Base-by-base conservation (phyloP, 2,797 vertebrate species). In the Crenuchus spilurus region DNA sequence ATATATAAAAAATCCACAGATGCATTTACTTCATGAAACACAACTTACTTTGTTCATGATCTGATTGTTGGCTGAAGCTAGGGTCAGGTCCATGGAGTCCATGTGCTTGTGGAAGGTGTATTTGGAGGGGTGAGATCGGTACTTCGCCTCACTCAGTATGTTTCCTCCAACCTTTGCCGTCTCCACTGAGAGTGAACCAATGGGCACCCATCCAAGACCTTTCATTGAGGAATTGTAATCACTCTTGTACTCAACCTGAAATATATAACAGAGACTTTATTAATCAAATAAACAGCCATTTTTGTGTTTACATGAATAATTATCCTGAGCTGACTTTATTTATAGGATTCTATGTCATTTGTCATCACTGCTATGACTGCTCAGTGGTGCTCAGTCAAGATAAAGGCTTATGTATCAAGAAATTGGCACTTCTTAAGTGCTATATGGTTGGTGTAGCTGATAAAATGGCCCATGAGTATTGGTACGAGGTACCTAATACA, bases 21-120 rank as follows among this genome's bases (percentile, higher is more conserved):
- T 37, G 10, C 35, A 37, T 4, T 37, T 37, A 37, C 10, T 4
- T 37, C 10, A 37, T 37, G 35, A 37, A 37, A 10, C 35, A 37
- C 4, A 37, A 37, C n/a, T n/a, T n/a, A 92, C 93, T 91, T 90
- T 92, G 80, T 93, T 92, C 87, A 95, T 94, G 76, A 94, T 96
- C 86, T 94, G 84, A 85, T 96, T 95, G 88, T 97, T 97, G 75
- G 89, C 85, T 41, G 92, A 91, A 62, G 96, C 94, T 87, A 97
- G 84, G 67, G 87, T 69, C 55, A 97, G 13, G 18, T 96, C 94
- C 94, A 97, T 96, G 55, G 95, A 95, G 75, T 97, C 95, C 84
- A 95, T 93, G 77, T 94, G 82, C 81, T 94, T 96, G 44, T 87
- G 94, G 81, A 90, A 95, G 83, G 91, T 93, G 78, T 90, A 89